Evolutionary conservation across 2,888 invertebrate species (phyloP), one percentile per base, ranked within the genome.

Genomic region (Calameuta idolon): DNA sequence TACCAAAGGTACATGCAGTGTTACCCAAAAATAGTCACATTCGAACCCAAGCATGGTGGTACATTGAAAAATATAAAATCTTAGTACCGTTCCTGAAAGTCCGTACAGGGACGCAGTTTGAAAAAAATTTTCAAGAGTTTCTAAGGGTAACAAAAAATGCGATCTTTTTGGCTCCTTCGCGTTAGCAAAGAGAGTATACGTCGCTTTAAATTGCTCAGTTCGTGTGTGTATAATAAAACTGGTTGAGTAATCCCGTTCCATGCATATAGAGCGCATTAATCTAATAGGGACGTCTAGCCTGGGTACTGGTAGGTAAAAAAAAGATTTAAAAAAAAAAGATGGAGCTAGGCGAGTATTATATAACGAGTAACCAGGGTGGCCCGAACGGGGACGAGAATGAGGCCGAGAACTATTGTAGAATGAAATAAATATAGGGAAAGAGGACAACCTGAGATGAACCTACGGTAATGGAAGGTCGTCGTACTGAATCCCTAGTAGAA

Each of bases 191-290:
- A 23, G 71, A 31, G 34, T 15, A 33, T 71, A 34, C 71, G 71
- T 71, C 34, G 31, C 71, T 71, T 71, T 34, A 71, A 30, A 71
- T 55, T 55, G 55, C 55, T 71, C 71, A 23, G 77, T 75, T 75
- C 75, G 68, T 69, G 79, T 81, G 77, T 77, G 80, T 75, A 76
- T 76, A 68, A 74, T 79, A 76, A 83, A 81, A 80, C 76, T 73
- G 69, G 74, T 40, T 79, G 79, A 81, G 81, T 82, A 83, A 84
- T 84, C 83, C 79, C 74, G 40, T 40, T 76, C 15, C 73, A 74
- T 73, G 74, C 69, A 73, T 73, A 40, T 55, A 69, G 68, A 69
- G 30, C 40, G 69, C 69, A 78, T 80, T 80, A 80, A 81, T 80
- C 75, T 75, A 34, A 73, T 71, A 76, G 76, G 69, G 15, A 5